Conservation (phyloP, 1,140 invertebrate genomes). For the Zaprionus lachaisei region DNA sequence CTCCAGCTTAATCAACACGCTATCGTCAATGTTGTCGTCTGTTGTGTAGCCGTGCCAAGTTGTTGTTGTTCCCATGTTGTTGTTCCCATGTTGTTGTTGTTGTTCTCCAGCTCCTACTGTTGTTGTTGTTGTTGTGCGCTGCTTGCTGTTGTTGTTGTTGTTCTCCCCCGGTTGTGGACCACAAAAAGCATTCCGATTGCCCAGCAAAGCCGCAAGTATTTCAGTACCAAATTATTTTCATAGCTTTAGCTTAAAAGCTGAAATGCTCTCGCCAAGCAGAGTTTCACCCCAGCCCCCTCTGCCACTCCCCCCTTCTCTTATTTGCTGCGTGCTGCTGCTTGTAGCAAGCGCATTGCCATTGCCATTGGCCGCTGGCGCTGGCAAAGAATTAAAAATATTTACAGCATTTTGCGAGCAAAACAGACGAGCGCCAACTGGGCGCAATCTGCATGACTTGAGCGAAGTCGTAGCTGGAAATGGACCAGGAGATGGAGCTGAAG, state of each 20-base stretch:
- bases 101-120: conserved; percentile 12
- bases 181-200: conserved; percentile 81
- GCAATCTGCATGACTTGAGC: conserved; percentile 55
- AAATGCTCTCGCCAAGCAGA: conserved; percentile 39
- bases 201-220: conserved; percentile 76
- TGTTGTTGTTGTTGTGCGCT: conserved; percentile 18
- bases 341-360: conserved; percentile 56
- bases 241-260: conserved; percentile 82
- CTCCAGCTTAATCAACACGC: conserved; percentile 71
- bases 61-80: conserved; percentile 7
- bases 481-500: conserved; percentile 2
- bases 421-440: conserved; percentile 39
- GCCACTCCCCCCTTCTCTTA: not conserved
- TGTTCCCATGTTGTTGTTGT: conserved; percentile 19
- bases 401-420: conserved; percentile 68
- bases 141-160: conserved; percentile 10
- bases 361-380: conserved; percentile 74
- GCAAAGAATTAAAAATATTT: conserved; percentile 83
- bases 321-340: not conserved
- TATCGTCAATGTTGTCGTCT: conserved; percentile 23
- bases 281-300: not conserved
- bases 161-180: conserved; percentile 51
- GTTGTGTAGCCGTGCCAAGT: conserved; percentile 3
- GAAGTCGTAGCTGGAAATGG: conserved; percentile 17
- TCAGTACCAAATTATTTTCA: conserved; percentile 82